Evolutionary conservation across 2,113 vertebrate species (phyloP).

Genomic region (Craseonycteris thonglongyai): DNA sequence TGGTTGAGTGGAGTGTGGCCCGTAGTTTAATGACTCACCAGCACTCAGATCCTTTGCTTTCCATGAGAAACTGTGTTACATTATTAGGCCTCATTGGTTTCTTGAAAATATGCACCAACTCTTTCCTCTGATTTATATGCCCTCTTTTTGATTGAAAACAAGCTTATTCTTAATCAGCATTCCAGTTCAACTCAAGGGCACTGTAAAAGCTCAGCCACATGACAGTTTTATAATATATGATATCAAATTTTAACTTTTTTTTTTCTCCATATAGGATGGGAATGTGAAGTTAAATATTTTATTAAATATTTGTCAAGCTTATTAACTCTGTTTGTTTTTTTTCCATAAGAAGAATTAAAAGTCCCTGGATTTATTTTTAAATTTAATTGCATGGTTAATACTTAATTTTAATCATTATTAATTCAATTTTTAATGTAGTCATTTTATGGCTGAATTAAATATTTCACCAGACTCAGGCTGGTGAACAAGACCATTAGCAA

Average conservation of each 20-base stretch:
- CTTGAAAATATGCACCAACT: constrained; percentile 26
- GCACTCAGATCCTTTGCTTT: constrained; percentile 61
- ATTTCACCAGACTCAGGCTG: constrained; percentile 32
- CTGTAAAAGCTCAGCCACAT: constrained; percentile 63
- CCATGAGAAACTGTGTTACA: constrained; percentile 58
- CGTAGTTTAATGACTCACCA: constrained; percentile 50
- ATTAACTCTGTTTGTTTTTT: constrained; percentile 59
- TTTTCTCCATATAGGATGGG: constrained; percentile 66
- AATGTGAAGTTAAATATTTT: constrained; percentile 56
- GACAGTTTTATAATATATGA: constrained; percentile 69
- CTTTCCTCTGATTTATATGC: constrained; percentile 25
- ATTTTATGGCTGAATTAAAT: constrained; percentile 56
- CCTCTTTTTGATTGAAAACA: constrained; percentile 74
- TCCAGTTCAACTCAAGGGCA: constrained; percentile 72
- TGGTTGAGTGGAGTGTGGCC: neutral
- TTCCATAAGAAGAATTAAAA: constrained; percentile 47
- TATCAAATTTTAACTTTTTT: constrained; percentile 72
- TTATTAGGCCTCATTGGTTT: constrained; percentile 58
- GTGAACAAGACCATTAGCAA: constrained; percentile 55
- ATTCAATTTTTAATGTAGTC: constrained; percentile 62
- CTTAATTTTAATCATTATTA: constrained; percentile 68
- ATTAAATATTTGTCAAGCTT: constrained; percentile 9
- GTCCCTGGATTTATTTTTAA: constrained; percentile 51
- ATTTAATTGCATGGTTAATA: constrained; percentile 60
- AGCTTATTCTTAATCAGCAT: constrained; percentile 63